Base-by-base conservation (phyloP, 2,113 vertebrate genomes). In the Crotalus tigris region DNA sequence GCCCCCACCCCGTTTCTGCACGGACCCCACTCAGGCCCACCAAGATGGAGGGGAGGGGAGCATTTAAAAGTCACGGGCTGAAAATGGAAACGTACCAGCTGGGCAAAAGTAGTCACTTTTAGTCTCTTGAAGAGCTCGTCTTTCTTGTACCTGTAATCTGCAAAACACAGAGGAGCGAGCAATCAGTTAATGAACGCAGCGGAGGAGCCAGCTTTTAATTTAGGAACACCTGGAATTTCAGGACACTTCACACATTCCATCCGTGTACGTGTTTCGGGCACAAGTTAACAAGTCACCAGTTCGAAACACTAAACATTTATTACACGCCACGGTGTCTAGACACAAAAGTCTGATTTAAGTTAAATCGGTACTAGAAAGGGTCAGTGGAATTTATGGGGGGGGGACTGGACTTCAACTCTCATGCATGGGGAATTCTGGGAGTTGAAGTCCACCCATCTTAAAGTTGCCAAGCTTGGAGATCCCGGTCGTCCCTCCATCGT, bases 101-200 rank as follows among this genome's bases (percentile, higher is more conserved):
- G 99, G 93, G 99, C 99, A 97, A 99, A 98, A 12, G 99, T 99
- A 1, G 98, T 98, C 94, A 99, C 98, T 95, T 99, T 99, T 39
- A 99, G 97, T 91, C 99, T 98, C 95, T 99, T 99, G 94, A 99
- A 99, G 92, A 99, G 98, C 95, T 99, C 99, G 49, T 98, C 98
- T 96, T 98, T 99, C 97, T 97, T 98, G 75, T 99, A 99, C n/a
- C 98, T 98, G 97, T 99, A 99, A 98, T 99, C 99, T 96, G 90
- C 89, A 95, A 96, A 94, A 92, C 75, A 95, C 1, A 94, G 1
- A 91, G 5, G 26, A 29, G 29, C 1, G 26, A 29, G 33, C 2
- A 57, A 26, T 2, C 29, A 3, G 21, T 90, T 23, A 90, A 49
- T 2, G 17, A 59, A 53, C 19, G 15, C 54, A n/a, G 51, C 1